Evolutionary conservation across 2,113 vertebrate species (phyloP).

Genomic region (Ahaetulla prasina): DNA sequence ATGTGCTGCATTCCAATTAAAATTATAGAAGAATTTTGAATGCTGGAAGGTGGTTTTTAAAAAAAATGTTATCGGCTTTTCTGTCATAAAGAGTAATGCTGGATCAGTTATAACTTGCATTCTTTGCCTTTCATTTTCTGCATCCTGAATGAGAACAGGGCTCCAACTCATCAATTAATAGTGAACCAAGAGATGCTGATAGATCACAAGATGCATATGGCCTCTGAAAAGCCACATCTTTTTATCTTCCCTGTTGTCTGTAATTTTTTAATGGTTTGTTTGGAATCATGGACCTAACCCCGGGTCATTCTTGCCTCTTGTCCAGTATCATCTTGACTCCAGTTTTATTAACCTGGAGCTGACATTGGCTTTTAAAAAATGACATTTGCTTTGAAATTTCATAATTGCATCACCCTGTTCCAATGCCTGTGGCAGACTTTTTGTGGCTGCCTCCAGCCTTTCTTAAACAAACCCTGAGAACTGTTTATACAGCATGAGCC

Average conservation of each 20-base stretch:
- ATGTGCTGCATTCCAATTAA: neutral
- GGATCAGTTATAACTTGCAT: neutral
- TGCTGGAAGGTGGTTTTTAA: neutral
- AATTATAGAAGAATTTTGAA: neutral
- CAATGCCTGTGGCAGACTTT: constrained; percentile 1
- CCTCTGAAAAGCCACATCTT: neutral
- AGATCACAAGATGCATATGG: neutral
- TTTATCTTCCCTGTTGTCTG: neutral
- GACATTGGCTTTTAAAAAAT: constrained; percentile 14
- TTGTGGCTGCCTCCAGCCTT: neutral
- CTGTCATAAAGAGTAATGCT: neutral
- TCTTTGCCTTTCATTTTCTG: neutral
- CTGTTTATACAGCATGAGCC: constrained; percentile 31
- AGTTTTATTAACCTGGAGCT: constrained; percentile 5
- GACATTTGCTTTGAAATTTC: constrained; percentile 1
- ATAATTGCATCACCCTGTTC: constrained; percentile 4
- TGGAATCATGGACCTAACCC: neutral
- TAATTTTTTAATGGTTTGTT: neutral
- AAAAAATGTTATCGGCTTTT: neutral
- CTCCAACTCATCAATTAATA: neutral
- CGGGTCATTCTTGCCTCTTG: neutral
- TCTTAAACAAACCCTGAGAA: constrained; percentile 37
- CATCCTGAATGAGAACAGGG: neutral
- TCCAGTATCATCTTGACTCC: neutral
- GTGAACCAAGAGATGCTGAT: neutral